Evolutionary conservation across 2,113 vertebrate species (phyloP), one percentile per base, ranked within the genome.

Genomic region (Aptenodytes forsteri): DNA sequence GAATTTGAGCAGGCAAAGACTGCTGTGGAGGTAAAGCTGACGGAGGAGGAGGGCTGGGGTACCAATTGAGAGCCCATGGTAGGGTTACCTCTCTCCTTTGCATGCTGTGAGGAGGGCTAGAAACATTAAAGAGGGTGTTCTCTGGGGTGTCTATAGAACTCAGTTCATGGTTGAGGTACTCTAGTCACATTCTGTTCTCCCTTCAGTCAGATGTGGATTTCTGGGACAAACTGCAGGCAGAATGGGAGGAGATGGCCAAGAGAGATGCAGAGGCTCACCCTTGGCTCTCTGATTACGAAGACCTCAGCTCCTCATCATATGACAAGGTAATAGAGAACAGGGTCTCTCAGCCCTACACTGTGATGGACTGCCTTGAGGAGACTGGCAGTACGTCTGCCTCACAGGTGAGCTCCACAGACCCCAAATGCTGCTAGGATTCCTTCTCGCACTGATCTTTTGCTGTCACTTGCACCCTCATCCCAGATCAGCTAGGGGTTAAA

Each of bases 201-300:
- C 83, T 96, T 55, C 98, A 99, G 99, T 99, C 99, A 89, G 99
- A 99, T 98, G 99, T 99, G 50, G 99, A 99, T 98, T 99, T 99
- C 98, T 99, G 99, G 99, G 99, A 99, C 98, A 99, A 99, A 97
- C 98, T 99, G 91, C 99, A 99, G 98, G 99, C 99, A 95, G 99
- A 99, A 95, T 99, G 99, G 99, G 99, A 99, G 97, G 99, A 99
- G 98, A 99, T 99, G 99, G 99, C 99, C 0, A 99, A 99, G 96
- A 98, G 99, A 95, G 99, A 99, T 25, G 99, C 99, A 29, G 99
- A 99, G 96, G 98, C 99, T 71, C 99, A 99, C 89, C 99, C 99
- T 34, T 99, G 99, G 99, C 98, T 99, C 75, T 99, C 99, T 7
- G 99, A 99, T 95, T 99, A 99, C 27, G 99, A 99, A 85, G 99